Evolutionary conservation across 2,113 vertebrate genomes (phyloP), one percentile per base, ranked within the genome.

Genomic region (Equus quagga): DNA sequence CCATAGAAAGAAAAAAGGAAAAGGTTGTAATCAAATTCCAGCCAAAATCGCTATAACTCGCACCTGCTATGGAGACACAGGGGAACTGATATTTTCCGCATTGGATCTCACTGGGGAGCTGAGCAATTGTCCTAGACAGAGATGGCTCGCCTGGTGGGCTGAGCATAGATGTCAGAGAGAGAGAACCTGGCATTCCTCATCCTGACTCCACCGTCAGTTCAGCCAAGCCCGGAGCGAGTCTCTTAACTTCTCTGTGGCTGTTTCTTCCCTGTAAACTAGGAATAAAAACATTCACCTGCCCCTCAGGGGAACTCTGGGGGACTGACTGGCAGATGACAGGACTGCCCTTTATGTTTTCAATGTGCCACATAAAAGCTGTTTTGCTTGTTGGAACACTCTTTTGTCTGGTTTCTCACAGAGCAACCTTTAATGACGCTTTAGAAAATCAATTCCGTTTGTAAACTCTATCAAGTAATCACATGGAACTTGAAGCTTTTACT

Each of bases 251-350:
- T 83, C 94, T 18, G 56, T 46, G 80, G 58, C 82, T 87, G 31
- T 80, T 96, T 60, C 92, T 82, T 94, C 82, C 44, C 44, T 46
- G 26, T 92, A 90, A 94, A 93, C 60, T 36, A 79, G 83, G 62
- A 94, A 98, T 87, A 94, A 96, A 96, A 95, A 88, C 89, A 81
- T 88, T 93, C 90, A 97, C 97, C 97, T 97, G 96, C 72, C 90
- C 83, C 97, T 97, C 60, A 46, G 94, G 90, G 79, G 54, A 28
- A 24, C 36, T 31, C 90, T 41, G 7, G 84, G 83, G 94, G 73
- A 70, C 83, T 41, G 93, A 88, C 76, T 70, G 79, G 97, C 92
- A 86, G 97, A 88, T 87, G 96, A 97, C 93, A 78, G 79, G 36
- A 31, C 72, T 91, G 88, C 81, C 90, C 97, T 98, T 98, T 98